Conservation (phyloP, 2,888 invertebrate genomes). For the Hyles lineata region DNA sequence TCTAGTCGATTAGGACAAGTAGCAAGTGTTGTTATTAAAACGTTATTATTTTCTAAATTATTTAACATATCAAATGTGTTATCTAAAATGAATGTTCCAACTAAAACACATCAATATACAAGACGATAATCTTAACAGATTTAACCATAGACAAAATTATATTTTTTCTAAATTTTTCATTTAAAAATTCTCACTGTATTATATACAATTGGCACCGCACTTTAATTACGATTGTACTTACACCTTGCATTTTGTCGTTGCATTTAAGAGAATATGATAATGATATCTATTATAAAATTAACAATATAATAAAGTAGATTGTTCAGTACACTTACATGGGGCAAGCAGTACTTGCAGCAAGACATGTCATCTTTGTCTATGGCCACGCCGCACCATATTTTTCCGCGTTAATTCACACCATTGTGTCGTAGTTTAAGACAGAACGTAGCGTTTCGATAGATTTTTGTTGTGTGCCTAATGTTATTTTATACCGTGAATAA, state of each 20-base stretch:
- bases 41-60: constrained; percentile 10
- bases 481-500: no score
- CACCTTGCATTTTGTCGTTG: constrained; percentile 69
- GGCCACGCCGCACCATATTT: not conserved
- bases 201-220: constrained; percentile 75
- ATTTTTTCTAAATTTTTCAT: constrained; percentile 55
- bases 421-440: not conserved
- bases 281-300: constrained; percentile 51
- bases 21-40: constrained; percentile 20
- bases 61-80: constrained; percentile 25
- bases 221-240: constrained; percentile 69
- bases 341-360: constrained; percentile 65
- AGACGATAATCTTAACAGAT: not conserved
- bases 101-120: constrained; percentile 16
- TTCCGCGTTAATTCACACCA: no score
- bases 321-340: constrained; percentile 63
- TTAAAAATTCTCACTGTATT: constrained; percentile 59
- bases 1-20: constrained; percentile 11
- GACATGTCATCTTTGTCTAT: not conserved
- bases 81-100: constrained; percentile 18
- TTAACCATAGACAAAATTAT: constrained; percentile 21
- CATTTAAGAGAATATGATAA: constrained; percentile 51
- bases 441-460: not conserved
- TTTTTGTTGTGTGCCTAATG: no score
- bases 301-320: constrained; percentile 72